These are phyloP conservation scores for Odontomachus brunneus DNA, from an alignment of 1,140 invertebrate species.

Conservation along the genomic window DNA sequence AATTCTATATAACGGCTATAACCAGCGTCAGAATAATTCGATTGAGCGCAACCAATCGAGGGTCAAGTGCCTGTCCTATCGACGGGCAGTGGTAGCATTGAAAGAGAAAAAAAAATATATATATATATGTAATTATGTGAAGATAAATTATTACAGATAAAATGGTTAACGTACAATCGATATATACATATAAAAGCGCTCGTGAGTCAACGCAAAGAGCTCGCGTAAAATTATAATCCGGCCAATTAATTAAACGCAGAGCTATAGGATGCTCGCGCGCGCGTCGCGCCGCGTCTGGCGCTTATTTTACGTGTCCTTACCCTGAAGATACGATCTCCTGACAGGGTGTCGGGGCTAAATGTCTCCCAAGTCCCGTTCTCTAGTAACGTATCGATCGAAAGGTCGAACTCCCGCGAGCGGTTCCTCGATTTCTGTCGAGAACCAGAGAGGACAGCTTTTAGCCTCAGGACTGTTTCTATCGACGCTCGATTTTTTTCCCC, in stretches of 20 bases:
- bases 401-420: conserved; percentile 84
- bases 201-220: conserved; percentile 60
- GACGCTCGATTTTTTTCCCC: conserved; percentile 27
- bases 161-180: conserved; percentile 51
- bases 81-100: conserved; percentile 34
- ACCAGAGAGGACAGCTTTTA: conserved; percentile 81
- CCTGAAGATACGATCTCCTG: conserved; percentile 86
- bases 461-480: conserved; percentile 60
- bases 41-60: background rate
- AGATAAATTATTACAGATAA: conserved; percentile 47
- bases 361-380: conserved; percentile 88
- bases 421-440: conserved; percentile 85
- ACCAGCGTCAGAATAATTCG: too few relatives aligned
- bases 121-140: conserved; percentile 8
- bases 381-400: conserved; percentile 86
- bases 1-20: too few relatives aligned
- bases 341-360: conserved; percentile 86
- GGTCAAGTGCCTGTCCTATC: conserved; percentile 23
- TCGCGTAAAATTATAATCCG: conserved; percentile 57
- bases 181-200: conserved; percentile 59
- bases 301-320: conserved; percentile 81
- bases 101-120: background rate
- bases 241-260: conserved; percentile 55
- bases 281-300: conserved; percentile 26
- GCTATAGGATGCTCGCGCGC: conserved; percentile 43